phyloP scores from a whole-genome alignment of 2,797 vertebrate species.

The Helarctos malayanus region DNA sequence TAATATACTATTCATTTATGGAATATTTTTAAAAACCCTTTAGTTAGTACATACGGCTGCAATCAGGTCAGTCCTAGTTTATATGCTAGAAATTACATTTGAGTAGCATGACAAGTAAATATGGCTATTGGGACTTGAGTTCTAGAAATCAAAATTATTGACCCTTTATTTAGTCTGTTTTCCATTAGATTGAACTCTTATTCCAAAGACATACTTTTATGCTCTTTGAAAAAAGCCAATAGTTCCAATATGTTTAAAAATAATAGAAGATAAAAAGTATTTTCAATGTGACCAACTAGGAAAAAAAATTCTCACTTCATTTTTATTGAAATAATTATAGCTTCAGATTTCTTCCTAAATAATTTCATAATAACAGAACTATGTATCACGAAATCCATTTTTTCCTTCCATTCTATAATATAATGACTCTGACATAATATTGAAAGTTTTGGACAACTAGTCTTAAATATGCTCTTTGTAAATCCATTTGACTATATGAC shows the following conservation, averaged over 20 bases:
- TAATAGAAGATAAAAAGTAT: neutral
- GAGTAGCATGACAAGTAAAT: neutral
- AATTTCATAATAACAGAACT: neutral
- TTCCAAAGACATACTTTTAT: neutral
- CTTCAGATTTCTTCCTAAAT: neutral
- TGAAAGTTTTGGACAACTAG: constrained; percentile 68
- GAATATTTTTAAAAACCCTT: neutral
- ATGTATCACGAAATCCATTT: neutral
- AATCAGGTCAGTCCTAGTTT: neutral
- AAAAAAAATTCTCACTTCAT: neutral
- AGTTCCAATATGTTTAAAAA: neutral
- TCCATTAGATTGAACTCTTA: neutral
- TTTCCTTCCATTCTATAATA: neutral
- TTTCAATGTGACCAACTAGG: neutral
- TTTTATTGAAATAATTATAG: neutral
- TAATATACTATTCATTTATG: neutral
- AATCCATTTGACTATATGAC: constrained; percentile 70
- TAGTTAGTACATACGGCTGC: neutral
- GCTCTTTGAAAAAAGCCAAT: neutral
- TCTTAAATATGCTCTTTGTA: constrained; percentile 64
- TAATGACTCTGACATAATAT: constrained; percentile 4
- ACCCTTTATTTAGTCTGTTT: neutral
- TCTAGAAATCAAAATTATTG: neutral
- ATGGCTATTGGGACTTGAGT: neutral
- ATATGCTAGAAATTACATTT: neutral